Evolutionary conservation across 2,113 vertebrate genomes (phyloP).

Genomic region (Aplodontia rufa): DNA sequence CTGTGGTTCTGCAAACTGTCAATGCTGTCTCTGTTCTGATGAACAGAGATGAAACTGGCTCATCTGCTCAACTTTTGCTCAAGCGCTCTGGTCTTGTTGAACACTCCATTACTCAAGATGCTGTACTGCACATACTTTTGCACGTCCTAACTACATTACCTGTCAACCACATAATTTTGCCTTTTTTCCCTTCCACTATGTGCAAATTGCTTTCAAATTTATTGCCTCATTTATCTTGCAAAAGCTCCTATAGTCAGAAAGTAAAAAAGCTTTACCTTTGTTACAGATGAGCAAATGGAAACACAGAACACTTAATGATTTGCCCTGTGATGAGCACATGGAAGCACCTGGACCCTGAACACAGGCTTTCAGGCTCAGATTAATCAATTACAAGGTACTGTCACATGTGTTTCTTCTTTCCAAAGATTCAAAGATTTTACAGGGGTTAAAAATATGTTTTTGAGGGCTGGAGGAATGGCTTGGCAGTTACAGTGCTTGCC

Average conservation of each 20-base stretch:
- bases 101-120: not conserved
- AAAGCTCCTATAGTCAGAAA: not conserved
- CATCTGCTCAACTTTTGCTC: not conserved
- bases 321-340: not conserved
- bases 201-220: not conserved
- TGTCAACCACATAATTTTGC: not conserved
- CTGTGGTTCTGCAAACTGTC: too few species aligned
- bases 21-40: not conserved
- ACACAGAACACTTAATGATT: fast-evolving
- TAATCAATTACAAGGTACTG: too few species aligned
- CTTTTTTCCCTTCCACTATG: fast-evolving
- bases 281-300: not conserved
- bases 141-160: not conserved
- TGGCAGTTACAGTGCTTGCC: too few species aligned
- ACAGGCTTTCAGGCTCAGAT: not conserved
- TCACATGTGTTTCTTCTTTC: not conserved
- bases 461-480: too few species aligned
- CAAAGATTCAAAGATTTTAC: too few species aligned
- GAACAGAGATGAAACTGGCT: not conserved
- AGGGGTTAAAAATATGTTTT: not conserved
- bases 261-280: not conserved
- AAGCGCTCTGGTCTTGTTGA: not conserved
- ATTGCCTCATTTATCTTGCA: not conserved
- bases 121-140: too few species aligned
- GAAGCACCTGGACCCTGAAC: not conserved